These are phyloP conservation scores for Papilio glaucus DNA, from an alignment of 1,140 invertebrate species.

Conservation along the genomic window DNA sequence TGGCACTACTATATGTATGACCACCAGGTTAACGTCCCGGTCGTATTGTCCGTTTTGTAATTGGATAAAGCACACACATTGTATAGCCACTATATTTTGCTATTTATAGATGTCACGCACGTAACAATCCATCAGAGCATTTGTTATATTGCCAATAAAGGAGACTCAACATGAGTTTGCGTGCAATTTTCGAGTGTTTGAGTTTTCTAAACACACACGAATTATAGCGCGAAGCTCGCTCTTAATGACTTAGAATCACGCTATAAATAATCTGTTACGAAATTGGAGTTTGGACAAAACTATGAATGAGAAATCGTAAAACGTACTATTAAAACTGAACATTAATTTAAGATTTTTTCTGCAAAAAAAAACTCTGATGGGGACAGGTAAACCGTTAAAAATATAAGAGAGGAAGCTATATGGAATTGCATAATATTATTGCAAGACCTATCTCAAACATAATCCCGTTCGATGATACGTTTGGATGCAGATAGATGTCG, in stretches of 20 bases:
- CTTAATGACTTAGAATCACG: conserved; percentile 17
- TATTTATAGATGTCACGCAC: conserved; percentile 14
- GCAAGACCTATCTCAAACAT: conserved; percentile 35
- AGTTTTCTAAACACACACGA: conserved; percentile 23
- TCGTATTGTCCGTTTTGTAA: conserved; percentile 4
- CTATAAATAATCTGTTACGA: conserved; percentile 17
- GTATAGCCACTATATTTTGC: conserved; percentile 2
- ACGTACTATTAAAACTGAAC: too few species aligned
- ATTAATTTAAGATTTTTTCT: conserved; percentile 5
- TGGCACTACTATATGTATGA: neutral
- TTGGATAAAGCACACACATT: neutral
- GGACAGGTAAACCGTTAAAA: conserved; percentile 16
- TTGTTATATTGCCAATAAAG: conserved; percentile 19
- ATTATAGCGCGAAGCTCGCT: conserved; percentile 29
- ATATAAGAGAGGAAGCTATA: conserved; percentile 45
- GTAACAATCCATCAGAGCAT: neutral
- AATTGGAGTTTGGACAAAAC: conserved; percentile 25
- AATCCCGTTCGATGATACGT: conserved; percentile 34
- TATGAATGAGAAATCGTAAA: too few species aligned
- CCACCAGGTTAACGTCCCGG: conserved; percentile 3
- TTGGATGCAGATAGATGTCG: conserved; percentile 31
- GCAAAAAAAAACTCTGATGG: conserved; percentile 36
- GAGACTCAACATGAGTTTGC: neutral
- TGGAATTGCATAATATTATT: conserved; percentile 38
- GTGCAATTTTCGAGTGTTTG: conserved; percentile 28